A percentile compares a stretch with the other conserved stretches of the same genome.
Conservation (phyloP, 2,113 vertebrate species). For the Carollia perspicillata region DNA sequence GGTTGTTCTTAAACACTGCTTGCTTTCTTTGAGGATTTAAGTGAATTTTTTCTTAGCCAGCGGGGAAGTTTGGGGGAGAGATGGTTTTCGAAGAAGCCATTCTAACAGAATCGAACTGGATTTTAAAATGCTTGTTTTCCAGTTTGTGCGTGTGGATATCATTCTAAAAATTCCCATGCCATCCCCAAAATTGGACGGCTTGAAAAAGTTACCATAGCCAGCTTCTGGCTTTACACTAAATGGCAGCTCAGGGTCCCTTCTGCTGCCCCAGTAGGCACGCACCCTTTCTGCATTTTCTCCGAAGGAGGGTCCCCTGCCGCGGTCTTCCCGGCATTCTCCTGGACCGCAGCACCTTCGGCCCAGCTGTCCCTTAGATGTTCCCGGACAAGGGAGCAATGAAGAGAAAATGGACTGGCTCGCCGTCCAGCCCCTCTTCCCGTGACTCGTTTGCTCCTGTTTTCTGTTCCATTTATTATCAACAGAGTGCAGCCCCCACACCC, state of each 20-base stretch:
- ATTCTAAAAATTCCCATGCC: neutral
- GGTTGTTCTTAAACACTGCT: neutral
- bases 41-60: neutral
- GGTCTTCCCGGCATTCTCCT: neutral
- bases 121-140: neutral
- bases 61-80: neutral
- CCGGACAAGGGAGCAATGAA: neutral
- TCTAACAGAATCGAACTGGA: neutral
- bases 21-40: neutral
- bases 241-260: neutral
- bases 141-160: neutral
- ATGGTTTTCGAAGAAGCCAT: neutral
- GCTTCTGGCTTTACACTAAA: neutral
- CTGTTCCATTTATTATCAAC: neutral
- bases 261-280: too few species aligned
- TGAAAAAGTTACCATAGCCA: neutral
- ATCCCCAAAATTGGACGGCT: neutral
- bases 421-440: neutral
- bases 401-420: neutral
- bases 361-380: neutral
- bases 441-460: conserved; percentile 13
- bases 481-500: accelerated
- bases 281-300: neutral
- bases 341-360: neutral
- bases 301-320: neutral